Evolutionary conservation across 2,113 vertebrate genomes (phyloP), one percentile per base, ranked within the genome.

Genomic region (Brienomyrus brachyistius): DNA sequence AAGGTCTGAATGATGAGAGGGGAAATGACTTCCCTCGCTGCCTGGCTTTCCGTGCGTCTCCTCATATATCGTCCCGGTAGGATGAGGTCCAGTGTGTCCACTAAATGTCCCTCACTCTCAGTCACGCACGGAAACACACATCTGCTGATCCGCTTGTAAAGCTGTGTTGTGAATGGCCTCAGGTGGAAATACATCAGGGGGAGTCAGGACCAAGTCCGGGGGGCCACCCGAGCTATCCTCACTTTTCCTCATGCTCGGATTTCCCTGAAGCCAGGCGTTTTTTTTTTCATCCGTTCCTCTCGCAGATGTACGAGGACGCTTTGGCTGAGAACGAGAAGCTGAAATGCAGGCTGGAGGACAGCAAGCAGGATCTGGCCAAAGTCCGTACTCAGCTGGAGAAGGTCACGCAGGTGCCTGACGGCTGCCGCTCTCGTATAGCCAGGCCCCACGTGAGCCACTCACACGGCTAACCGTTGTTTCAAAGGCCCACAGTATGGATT

Each of bases 301-400:
- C 83, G 8, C 93, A 99, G 98, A 95, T 99, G 66, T 99, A 99
- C 0, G 97, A 98, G 91, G 96, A 97, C 0, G 98, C 98, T 80
- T 93, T 98, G 93, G 94, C 96, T 0, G 98, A 99, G 94, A 99
- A 99, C 88, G 98, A 98, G 87, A 98, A 97, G 90, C 96, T 99
- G 84, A 99, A 99, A 93, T 95, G 96, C 17, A 97, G 97, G 90
- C 95, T 99, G 91, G 95, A 98, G 84, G 97, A 98, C 93, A 98
- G 98, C 90, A 98, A 99, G 92, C 94, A 97, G 3, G 98, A 99
- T 91, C 94, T 99, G 77, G 93, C 94, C 0, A 97, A 97, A 86
- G 94, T 99, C 80, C 97, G 97, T 47, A 92, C 95, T 1, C 98
- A 98, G 94, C 94, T 99, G 91, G 98, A 99, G 87, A 98, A 97